Percentiles rank a stretch among this genome's conserved stretches.
Conservation (phyloP, 2,113 vertebrate species). For the Nothoprocta pentlandii region DNA sequence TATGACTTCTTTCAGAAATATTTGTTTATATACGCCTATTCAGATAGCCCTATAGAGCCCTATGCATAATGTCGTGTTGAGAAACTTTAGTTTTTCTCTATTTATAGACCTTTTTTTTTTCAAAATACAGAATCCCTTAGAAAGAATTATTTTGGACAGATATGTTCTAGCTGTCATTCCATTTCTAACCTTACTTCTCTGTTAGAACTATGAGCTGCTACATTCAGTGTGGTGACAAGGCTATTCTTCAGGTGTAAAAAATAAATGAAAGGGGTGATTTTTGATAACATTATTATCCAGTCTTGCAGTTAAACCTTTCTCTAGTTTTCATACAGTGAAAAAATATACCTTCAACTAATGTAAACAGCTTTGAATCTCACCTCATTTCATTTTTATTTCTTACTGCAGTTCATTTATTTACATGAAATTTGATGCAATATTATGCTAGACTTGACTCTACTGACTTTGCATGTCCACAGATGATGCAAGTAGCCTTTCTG, state of each 20-base stretch:
- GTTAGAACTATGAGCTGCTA: slow-evolving; percentile 15
- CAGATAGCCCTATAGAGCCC: no score
- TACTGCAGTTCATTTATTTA: neutral
- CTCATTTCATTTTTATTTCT: neutral
- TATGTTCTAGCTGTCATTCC: slow-evolving; percentile 4
- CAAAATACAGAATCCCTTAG: slow-evolving; percentile 9
- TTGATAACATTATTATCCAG: neutral
- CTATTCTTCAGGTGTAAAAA: neutral
- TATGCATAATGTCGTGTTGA: neutral
- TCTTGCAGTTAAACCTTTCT: neutral
- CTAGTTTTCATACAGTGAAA: neutral
- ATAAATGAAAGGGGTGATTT: neutral
- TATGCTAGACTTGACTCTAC: neutral
- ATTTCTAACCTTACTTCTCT: neutral
- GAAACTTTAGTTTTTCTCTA: neutral
- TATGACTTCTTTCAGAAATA: neutral
- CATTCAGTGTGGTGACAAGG: neutral
- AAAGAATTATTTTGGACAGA: neutral
- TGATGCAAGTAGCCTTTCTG: neutral
- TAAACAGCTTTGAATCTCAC: neutral
- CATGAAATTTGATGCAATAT: neutral
- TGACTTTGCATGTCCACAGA: neutral
- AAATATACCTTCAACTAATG: neutral
- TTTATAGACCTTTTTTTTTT: slow-evolving; percentile 4
- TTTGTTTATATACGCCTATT: neutral